Conservation (phyloP, 2,888 invertebrate species). For the Polyommatus iphigenia region DNA sequence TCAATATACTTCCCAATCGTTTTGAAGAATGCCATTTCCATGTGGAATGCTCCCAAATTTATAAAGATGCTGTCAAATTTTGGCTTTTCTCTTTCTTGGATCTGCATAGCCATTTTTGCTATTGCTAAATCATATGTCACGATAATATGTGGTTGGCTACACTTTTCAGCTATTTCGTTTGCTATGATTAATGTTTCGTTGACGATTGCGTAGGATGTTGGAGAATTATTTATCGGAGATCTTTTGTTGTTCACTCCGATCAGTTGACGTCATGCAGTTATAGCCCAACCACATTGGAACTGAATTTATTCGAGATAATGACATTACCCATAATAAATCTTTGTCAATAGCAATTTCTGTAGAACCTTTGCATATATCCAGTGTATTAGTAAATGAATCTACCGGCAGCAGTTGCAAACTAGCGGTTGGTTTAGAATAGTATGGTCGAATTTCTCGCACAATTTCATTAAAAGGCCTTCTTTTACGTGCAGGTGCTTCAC, state of each 20-base stretch:
- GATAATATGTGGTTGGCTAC: too few relatives aligned
- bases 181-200: neutral
- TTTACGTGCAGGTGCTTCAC: neutral
- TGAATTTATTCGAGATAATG: slow-evolving; percentile 40
- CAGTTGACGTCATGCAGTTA: neutral
- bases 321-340: slow-evolving; percentile 41
- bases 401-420: neutral
- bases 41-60: too few relatives aligned
- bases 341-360: slow-evolving; percentile 43
- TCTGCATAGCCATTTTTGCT: too few relatives aligned
- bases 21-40: neutral
- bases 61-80: too few relatives aligned
- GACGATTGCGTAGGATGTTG: neutral
- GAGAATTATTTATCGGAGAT: neutral
- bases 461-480: neutral
- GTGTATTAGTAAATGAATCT: neutral
- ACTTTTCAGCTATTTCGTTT: neutral
- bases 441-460: neutral
- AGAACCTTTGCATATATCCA: slow-evolving; percentile 13
- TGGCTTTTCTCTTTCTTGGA: neutral
- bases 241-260: neutral
- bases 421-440: neutral
- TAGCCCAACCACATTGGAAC: neutral
- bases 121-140: too few relatives aligned
- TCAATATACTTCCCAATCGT: neutral